Base-by-base conservation (phyloP, 2,888 invertebrate genomes). In the Himalopsyche japonica region DNA sequence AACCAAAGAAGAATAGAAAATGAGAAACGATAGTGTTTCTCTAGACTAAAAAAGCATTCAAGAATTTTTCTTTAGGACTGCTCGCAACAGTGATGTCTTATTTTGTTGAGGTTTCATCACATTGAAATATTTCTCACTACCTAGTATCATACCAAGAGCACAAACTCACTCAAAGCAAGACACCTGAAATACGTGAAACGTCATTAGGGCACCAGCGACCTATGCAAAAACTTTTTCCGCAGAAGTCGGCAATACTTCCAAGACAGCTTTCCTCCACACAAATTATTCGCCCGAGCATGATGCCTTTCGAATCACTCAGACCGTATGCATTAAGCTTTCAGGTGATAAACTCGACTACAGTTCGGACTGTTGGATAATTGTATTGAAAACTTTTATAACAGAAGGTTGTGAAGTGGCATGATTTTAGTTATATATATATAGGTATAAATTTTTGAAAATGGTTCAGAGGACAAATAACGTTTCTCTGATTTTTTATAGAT, bases 151-250 rank as follows among this genome's bases (percentile, higher is more conserved):
- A 34, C 20, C 18, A 24, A 78, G 78, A 10, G 10, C 10, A 78
- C 30, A 15, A 24, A 1, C 43, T 78, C 80, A 27, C 34, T 48
- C 49, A 78, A n/a, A 47, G 43, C 43, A 18, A 78, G 78, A 43
- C 78, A 78, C 78, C 47, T 80, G 32, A 47, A 80, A 49, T 80
- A 48, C 24, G 48, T 49, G 80, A 48, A 80, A 80, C 20, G 48
- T 34, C 80, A 80, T 80, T 48, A 80, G 49, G 80, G 49, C 47
- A 80, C 80, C 15, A 6, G 27, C 32, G 30, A 30, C 27, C 70
- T 70, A 30, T 70, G 24, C 30, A 70, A 70, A 70, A 70, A 27
- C 70, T 70, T 20, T 6, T 20, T 57, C 15, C 43, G 37, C 43
- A 15, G 15, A 43, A 12, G 43, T 43, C 20, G 20, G 57, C 57